Evolutionary conservation across 30 jellyfish, hydroid and myxozoan genomes (phyloP), one percentile per base, ranked within the genome.

Genomic region (Aurelia aurita): DNA sequence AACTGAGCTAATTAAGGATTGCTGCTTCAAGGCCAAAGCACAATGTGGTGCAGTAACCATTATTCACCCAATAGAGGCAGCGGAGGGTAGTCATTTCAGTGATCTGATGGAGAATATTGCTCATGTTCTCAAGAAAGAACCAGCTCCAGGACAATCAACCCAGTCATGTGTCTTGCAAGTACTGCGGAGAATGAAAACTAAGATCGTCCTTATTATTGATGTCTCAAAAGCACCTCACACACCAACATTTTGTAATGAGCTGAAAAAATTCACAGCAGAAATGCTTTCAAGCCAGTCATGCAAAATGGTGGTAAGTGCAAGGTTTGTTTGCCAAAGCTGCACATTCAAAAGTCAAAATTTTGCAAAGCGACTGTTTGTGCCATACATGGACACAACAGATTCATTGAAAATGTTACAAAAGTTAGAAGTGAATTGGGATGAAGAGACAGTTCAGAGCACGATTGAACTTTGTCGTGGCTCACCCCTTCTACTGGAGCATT

Each of bases 191-290:
- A 18, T 66, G 57, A 23, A 29, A 3, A 6, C 29, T 13, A 16
- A 19, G 3, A 27, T 66, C 28, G 27, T 66, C 11, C 22, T 66
- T 25, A 15, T 55, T 12, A 28, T 66, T 28, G 77, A 66, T 29
- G 45, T 29, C 12, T 66, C 77, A n/a, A 66, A 28, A 28, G 31
- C 45, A 29, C 77, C 77, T 8, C 77, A 66, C 77, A 66, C 77
- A 3, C 12, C 15, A 23, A 28, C 39, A 7, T 23, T 23, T 28
- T 66, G 77, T 4, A 2, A 1, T 55, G 11, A 12, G 18, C 16
- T 29, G 4, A 10, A 28, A 3, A 29, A 3, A 23, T 28, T 66
- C 57, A 66, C 20, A 21, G 2, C 12, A 2, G 29, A 66, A 29
- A 14, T 66, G 29, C 60, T 28, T 25, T 31, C 57, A 66, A 9